Evolutionary conservation across 1,140 invertebrate genomes (phyloP).

Genomic region (Nautilus pompilius): DNA sequence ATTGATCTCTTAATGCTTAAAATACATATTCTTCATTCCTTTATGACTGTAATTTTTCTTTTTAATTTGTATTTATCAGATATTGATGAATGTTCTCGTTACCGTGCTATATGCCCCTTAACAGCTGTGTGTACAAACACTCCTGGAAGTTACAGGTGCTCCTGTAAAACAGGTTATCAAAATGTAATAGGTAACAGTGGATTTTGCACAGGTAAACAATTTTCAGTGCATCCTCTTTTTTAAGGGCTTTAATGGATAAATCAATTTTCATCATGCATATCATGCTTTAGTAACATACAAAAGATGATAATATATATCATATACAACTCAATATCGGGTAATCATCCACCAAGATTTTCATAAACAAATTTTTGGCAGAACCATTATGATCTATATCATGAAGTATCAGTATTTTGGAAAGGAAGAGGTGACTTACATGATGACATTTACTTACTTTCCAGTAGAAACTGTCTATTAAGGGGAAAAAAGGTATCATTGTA

Average conservation of each 20-base stretch:
- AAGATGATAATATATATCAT: not conserved
- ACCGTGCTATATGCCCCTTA: conserved; percentile 72
- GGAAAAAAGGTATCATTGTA: too few species aligned
- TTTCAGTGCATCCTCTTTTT: not conserved
- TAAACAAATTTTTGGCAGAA: not conserved
- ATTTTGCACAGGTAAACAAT: conserved; percentile 47
- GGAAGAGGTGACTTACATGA: too few species aligned
- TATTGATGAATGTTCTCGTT: conserved; percentile 80
- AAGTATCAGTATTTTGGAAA: too few species aligned
- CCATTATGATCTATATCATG: not conserved
- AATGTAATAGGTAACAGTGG: conserved; percentile 29
- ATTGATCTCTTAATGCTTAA: not conserved
- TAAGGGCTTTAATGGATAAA: not conserved
- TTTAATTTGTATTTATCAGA: conserved; percentile 61
- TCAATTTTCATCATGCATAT: not conserved
- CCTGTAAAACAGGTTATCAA: conserved; percentile 60
- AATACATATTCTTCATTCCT: not conserved
- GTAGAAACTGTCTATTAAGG: too few species aligned
- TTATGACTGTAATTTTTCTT: not conserved
- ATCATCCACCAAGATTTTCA: not conserved
- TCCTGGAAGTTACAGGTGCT: conserved; percentile 73
- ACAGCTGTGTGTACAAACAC: conserved; percentile 84
- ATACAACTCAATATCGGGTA: not conserved
- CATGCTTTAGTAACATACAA: conserved; percentile 2
- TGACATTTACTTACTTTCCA: too few species aligned